Percentiles rank a stretch among this genome's conserved stretches.
phyloP scores from a whole-genome alignment of 2,888 invertebrate species.

The Phengaris arion region DNA sequence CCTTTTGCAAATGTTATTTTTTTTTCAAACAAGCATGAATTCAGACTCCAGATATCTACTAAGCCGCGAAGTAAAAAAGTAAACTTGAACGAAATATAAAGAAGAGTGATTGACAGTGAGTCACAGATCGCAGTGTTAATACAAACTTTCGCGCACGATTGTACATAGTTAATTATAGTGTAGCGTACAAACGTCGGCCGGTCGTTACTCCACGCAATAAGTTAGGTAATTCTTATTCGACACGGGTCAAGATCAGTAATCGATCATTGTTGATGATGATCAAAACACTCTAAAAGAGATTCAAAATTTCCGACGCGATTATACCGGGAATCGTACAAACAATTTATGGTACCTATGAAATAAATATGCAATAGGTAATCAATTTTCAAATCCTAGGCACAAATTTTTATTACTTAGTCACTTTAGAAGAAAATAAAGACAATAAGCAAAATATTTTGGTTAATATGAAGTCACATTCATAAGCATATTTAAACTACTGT shows the following conservation, averaged over 20 bases:
- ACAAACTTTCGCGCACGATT: slow-evolving; percentile 16
- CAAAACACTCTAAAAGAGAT: too few species aligned
- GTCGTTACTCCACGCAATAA: slow-evolving; percentile 46
- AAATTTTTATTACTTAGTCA: too few species aligned
- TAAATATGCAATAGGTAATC: too few species aligned
- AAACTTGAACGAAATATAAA: background rate
- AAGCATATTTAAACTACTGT: background rate
- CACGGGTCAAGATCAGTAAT: slow-evolving; percentile 53
- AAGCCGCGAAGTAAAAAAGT: background rate
- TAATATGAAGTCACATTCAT: slow-evolving; percentile 1
- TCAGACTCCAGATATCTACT: too few species aligned
- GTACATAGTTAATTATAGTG: slow-evolving; percentile 37
- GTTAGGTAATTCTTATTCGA: slow-evolving; percentile 49
- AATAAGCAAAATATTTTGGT: background rate
- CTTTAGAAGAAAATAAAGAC: too few species aligned
- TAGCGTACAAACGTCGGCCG: slow-evolving; percentile 47
- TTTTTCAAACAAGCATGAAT: too few species aligned
- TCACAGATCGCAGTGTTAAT: background rate
- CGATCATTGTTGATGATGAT: background rate
- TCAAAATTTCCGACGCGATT: too few species aligned
- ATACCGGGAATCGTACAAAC: too few species aligned
- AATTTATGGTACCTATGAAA: too few species aligned
- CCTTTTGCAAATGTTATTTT: too few species aligned
- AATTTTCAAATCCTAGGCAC: too few species aligned
- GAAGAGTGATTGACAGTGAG: background rate